Evolutionary conservation across 2,888 invertebrate genomes (phyloP).

Genomic region (Megastigmus dorsalis): DNA sequence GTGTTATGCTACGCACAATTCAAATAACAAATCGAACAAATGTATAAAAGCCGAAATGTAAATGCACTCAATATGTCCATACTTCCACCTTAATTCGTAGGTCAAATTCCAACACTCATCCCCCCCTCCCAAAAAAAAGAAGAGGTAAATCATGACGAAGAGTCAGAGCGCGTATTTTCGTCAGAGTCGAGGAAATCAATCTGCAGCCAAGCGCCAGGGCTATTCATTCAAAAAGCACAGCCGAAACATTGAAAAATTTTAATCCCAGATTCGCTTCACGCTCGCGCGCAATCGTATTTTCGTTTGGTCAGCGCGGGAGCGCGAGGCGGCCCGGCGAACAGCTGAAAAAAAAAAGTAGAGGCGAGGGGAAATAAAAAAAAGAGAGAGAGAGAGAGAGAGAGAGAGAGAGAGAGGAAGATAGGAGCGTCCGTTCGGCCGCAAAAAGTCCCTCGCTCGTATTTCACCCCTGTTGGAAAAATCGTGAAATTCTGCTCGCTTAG

Average conservation of each 20-base stretch:
- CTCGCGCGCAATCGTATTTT: slow-evolving; percentile 31
- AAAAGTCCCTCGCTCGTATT: slow-evolving; percentile 28
- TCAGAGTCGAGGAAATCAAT: slow-evolving; percentile 27
- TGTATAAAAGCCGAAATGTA: too few species aligned
- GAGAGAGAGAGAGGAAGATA: not conserved
- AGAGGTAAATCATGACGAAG: too few species aligned
- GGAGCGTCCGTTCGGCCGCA: not conserved
- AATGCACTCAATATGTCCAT: too few species aligned
- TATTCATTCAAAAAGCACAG: too few species aligned
- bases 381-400: not conserved
- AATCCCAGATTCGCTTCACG: slow-evolving; percentile 20
- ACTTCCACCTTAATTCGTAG: too few species aligned
- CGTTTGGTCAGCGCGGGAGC: slow-evolving; percentile 41
- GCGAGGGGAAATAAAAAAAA: not conserved
- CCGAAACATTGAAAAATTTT: slow-evolving; percentile 32
- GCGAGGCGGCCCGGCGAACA: not conserved
- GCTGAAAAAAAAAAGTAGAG: not conserved
- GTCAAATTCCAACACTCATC: too few species aligned
- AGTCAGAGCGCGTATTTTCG: too few species aligned
- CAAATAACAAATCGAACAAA: too few species aligned
- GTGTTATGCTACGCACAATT: too few species aligned
- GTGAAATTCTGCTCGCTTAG: slow-evolving; percentile 37
- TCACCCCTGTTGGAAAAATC: slow-evolving; percentile 16
- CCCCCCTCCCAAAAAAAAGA: too few species aligned
- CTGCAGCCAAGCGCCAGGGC: too few species aligned